phyloP scores from a whole-genome alignment of 2,888 invertebrate species.

The Tinea trinotella region DNA sequence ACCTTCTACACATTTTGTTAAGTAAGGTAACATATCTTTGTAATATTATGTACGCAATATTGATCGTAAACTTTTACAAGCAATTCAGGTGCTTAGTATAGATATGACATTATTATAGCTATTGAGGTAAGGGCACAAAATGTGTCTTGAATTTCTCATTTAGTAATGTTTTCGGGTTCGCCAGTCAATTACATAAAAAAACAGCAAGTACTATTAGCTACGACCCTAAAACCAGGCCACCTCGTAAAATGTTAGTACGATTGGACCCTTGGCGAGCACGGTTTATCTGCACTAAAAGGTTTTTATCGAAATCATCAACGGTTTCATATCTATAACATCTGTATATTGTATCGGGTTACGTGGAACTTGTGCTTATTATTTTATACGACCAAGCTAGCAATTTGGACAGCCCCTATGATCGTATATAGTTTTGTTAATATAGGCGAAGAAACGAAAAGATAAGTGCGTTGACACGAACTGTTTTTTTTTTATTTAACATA shows the following conservation, averaged over 20 bases:
- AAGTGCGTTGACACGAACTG: not conserved
- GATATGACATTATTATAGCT: not conserved
- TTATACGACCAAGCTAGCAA: not conserved
- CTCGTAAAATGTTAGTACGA: conserved; percentile 17
- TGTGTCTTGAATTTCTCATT: conserved; percentile 12
- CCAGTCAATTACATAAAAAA: conserved; percentile 16
- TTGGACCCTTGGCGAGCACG: conserved; percentile 14
- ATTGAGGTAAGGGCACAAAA: conserved; percentile 8
- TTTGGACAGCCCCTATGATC: no score
- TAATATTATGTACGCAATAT: not conserved
- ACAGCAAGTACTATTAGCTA: conserved; percentile 5
- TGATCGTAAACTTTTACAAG: not conserved
- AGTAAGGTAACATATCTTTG: no score
- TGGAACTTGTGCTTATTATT: not conserved
- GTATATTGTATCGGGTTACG: conserved; percentile 2
- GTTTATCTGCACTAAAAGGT: conserved; percentile 17
- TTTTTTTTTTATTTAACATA: conserved; percentile 9
- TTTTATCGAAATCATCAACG: conserved; percentile 14
- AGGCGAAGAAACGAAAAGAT: no score
- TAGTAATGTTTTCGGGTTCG: conserved; percentile 8
- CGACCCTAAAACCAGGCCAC: conserved; percentile 14
- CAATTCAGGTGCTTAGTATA: not conserved
- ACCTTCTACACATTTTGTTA: no score
- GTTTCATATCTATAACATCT: conserved; percentile 7
- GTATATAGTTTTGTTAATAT: no score